Evolutionary conservation across 2,113 vertebrate genomes (phyloP).

Genomic region (Malurus cyaneus): DNA sequence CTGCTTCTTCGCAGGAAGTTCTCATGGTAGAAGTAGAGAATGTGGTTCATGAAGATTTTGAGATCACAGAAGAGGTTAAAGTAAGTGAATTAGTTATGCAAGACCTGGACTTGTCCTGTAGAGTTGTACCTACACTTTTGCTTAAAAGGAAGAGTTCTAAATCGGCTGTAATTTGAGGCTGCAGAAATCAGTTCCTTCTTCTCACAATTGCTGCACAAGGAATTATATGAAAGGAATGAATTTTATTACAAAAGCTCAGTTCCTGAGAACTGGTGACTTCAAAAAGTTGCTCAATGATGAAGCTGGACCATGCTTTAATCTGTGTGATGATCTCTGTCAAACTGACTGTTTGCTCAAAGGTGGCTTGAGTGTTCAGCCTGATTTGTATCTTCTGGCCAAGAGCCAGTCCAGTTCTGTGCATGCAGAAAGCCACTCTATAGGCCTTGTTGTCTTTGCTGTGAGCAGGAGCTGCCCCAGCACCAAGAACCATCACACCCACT

Average conservation of each 20-base stretch:
- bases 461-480: not conserved
- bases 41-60: conserved; percentile 91
- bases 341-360: not conserved
- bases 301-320: not conserved
- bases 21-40: conserved; percentile 99
- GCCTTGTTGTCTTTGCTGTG: not conserved
- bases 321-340: not conserved
- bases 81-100: conserved; percentile 60
- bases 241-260: not conserved
- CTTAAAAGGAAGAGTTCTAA: not conserved
- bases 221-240: not conserved
- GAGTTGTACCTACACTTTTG: not conserved
- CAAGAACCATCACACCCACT: no score
- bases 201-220: not conserved
- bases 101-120: not conserved
- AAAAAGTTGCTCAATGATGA: not conserved
- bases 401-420: not conserved
- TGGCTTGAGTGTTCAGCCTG: not conserved
- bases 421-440: not conserved
- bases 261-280: not conserved
- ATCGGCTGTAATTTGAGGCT: not conserved
- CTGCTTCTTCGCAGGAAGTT: conserved; percentile 67
- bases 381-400: not conserved
- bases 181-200: not conserved
- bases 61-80: conserved; percentile 95